These are phyloP conservation scores for Galaxias olidus DNA, from an alignment of 2,797 vertebrate genomes.

Conservation along the genomic window DNA sequence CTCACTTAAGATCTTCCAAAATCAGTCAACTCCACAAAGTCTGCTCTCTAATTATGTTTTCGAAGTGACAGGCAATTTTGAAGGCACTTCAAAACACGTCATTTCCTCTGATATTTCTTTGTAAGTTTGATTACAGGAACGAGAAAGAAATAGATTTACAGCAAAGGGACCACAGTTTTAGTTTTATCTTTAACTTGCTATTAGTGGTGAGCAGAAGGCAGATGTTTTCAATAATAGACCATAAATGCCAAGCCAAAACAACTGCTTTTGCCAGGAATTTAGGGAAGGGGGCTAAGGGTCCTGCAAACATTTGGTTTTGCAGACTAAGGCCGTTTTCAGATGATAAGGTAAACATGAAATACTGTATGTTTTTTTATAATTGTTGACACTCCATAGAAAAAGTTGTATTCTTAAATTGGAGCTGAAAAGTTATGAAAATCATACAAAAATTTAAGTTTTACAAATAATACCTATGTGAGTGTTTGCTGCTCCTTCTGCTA, in stretches of 20 bases:
- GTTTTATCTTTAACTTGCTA: conserved; percentile 77
- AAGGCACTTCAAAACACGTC: conserved; percentile 64
- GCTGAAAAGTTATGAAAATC: too few species aligned
- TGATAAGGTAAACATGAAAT: too few species aligned
- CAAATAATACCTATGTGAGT: too few species aligned
- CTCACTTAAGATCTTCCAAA: conserved; percentile 47
- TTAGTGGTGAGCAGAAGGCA: conserved; percentile 77
- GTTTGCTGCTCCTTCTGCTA: too few species aligned
- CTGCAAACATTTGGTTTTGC: conserved; percentile 21
- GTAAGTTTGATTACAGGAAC: conserved; percentile 73
- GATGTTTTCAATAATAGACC: conserved; percentile 80
- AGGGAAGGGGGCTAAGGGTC: conserved; percentile 56
- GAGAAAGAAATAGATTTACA: conserved; percentile 75
- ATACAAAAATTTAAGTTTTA: too few species aligned
- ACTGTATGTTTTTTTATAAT: too few species aligned
- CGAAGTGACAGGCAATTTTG: conserved; percentile 59
- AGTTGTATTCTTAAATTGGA: too few species aligned
- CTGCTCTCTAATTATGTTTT: conserved; percentile 71
- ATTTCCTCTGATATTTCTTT: conserved; percentile 65
- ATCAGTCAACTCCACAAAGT: conserved; percentile 56
- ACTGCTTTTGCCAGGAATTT: conserved; percentile 65
- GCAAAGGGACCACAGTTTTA: conserved; percentile 66
- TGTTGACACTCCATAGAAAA: too few species aligned
- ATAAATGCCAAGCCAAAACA: conserved; percentile 66
- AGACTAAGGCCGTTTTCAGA: conserved; percentile 26